phyloP scores from a whole-genome alignment of 2,797 vertebrate species.

The Sebastes itinus region DNA sequence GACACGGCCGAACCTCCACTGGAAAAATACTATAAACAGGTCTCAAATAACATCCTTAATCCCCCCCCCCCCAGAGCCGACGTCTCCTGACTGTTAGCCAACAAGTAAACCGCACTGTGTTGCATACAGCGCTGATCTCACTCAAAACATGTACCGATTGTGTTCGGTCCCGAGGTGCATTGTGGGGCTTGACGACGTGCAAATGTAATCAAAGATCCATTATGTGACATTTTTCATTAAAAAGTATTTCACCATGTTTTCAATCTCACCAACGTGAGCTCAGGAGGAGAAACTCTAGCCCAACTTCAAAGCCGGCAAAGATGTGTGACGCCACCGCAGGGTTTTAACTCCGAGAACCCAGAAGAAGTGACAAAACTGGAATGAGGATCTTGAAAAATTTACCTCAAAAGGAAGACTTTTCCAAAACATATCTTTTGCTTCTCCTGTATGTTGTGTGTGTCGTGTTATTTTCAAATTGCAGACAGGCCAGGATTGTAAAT shows the following conservation, averaged over 20 bases:
- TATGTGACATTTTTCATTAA: not conserved
- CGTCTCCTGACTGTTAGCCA: not conserved
- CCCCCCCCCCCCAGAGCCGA: not conserved
- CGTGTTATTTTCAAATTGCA: not conserved
- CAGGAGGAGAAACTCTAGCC: not conserved
- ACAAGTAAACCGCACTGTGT: not conserved
- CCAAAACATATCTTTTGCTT: not conserved
- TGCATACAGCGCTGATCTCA: not conserved
- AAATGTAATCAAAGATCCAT: not conserved
- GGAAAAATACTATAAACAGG: slow-evolving; percentile 21
- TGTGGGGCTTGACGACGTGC: not conserved
- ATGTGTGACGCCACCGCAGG: not conserved
- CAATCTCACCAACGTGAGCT: not conserved
- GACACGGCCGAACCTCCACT: not conserved
- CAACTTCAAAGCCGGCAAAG: not conserved
- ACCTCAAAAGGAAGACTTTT: not conserved
- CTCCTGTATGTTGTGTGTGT: not conserved
- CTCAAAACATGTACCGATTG: not conserved
- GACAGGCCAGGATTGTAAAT: not conserved
- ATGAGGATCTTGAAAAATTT: too few species aligned
- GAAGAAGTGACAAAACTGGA: not conserved
- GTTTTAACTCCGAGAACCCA: not conserved
- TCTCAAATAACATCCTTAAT: not conserved
- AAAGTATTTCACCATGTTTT: not conserved
- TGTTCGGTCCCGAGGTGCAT: not conserved